phyloP scores from a whole-genome alignment of 2,888 invertebrate species.

The Rutpela maculata region DNA sequence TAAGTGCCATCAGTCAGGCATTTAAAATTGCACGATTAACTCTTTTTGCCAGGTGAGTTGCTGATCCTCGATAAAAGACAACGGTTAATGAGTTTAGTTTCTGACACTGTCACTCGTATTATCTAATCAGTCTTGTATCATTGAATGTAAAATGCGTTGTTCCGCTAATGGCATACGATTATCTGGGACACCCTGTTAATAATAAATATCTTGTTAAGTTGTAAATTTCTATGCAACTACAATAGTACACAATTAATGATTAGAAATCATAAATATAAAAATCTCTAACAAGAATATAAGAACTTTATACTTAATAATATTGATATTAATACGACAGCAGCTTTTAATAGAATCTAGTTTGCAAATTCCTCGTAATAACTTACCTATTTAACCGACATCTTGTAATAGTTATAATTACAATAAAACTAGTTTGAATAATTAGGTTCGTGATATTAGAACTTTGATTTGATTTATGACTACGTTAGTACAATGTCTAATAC shows the following conservation, averaged over 20 bases:
- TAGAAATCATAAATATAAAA: not conserved
- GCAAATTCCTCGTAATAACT: constrained; percentile 16
- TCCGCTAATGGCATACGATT: too few relatives aligned
- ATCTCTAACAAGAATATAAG: not conserved
- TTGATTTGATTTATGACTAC: constrained; percentile 7
- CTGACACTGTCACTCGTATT: too few relatives aligned
- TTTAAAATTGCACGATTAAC: too few relatives aligned
- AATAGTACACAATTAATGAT: not conserved
- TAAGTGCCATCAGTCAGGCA: too few relatives aligned
- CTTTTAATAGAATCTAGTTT: not conserved
- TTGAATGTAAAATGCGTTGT: too few relatives aligned
- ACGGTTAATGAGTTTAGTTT: too few relatives aligned
- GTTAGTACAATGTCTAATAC: constrained; percentile 17
- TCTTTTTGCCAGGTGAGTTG: too few relatives aligned
- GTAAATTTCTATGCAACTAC: not conserved
- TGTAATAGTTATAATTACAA: constrained; percentile 26
- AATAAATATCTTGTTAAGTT: too few relatives aligned
- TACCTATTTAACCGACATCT: constrained; percentile 14
- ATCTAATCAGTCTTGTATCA: too few relatives aligned
- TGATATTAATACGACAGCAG: not conserved
- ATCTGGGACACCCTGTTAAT: too few relatives aligned
- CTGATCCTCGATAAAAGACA: too few relatives aligned
- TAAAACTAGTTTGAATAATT: constrained; percentile 19
- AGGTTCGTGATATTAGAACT: not conserved
- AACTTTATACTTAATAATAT: not conserved